Base-by-base conservation (phyloP, 2,797 vertebrate species). In the Coilia nasus region DNA sequence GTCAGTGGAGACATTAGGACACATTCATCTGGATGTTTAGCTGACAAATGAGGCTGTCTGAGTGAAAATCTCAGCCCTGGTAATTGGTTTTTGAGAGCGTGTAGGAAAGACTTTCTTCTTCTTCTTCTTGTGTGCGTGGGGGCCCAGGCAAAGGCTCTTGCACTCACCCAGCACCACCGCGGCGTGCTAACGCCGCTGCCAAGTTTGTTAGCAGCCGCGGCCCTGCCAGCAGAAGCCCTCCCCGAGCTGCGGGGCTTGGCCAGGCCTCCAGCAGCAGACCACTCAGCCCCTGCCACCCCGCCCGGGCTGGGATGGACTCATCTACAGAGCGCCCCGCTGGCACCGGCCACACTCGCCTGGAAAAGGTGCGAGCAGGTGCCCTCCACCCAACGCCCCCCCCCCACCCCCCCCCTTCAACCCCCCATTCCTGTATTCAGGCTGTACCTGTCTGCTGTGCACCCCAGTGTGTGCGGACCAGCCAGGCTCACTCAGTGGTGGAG, bases 221-320 rank as follows among this genome's bases (percentile, higher is more conserved):
- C 21, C 25, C 82, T 90, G 87, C 86, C 87, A 89, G 87, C 28
- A n/a, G 71, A 67, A 10, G 50, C 50, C 50, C 2, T 9, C 50
- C 50, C 50, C 81, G 81, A 86, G 83, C 81, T 82, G 87, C 83
- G 62, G 84, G 75, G 86, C 85, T 87, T 90, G 87, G 89, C 88
- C 85, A 25, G 71, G 75, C 47, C 81, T 82, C 81, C 64, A 85
- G 85, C 60, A 81, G 82, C 44, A n/a, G n/a, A n/a, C 82, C 86
- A 67, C 56, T 35, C 82, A 81, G 85, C 82, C 78, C 31, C 50
- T 84, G 44, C 85, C 85, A 83, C 67, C 84, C 82, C 82, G 85
- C 83, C 81, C 83, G 83, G 89, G 86, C 85, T 84, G 84, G 89
- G 87, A 90, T 88, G 86, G 90, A 90, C 89, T 89, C 85, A 84